Evolutionary conservation across 1,140 invertebrate species (phyloP).

Genomic region (Gryon sp.): DNA sequence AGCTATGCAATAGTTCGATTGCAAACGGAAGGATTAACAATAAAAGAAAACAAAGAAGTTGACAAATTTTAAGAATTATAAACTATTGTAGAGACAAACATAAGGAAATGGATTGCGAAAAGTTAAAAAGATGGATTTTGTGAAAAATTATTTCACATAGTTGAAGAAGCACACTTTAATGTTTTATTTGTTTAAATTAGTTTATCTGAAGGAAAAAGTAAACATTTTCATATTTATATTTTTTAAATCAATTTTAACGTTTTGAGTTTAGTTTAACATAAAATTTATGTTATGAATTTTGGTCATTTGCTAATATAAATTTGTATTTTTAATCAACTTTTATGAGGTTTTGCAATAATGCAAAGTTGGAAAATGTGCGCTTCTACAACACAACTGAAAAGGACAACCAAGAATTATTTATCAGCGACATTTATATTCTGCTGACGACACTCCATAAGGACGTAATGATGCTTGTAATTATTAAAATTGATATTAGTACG

Average conservation of each 20-base stretch:
- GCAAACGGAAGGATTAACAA: slow-evolving; percentile 17
- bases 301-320: slow-evolving; percentile 12
- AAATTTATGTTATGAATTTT: too few relatives aligned
- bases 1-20: slow-evolving; percentile 39
- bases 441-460: slow-evolving; percentile 74
- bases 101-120: too few relatives aligned
- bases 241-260: too few relatives aligned
- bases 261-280: too few relatives aligned
- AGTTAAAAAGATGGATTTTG: too few relatives aligned
- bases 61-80: slow-evolving; percentile 52
- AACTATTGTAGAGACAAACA: slow-evolving; percentile 26
- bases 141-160: too few relatives aligned
- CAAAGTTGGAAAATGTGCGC: slow-evolving; percentile 21
- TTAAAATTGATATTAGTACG: slow-evolving; percentile 79
- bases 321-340: background rate
- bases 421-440: slow-evolving; percentile 72
- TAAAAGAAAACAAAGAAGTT: slow-evolving; percentile 28
- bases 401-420: slow-evolving; percentile 64
- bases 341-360: slow-evolving; percentile 37
- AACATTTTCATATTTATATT: too few relatives aligned
- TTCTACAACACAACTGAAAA: slow-evolving; percentile 20
- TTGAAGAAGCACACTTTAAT: too few relatives aligned
- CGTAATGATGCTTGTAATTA: slow-evolving; percentile 80
- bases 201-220: too few relatives aligned
- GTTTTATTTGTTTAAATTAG: too few relatives aligned